Evolutionary conservation across 2,888 invertebrate species (phyloP).

Genomic region (Pristionchus arcanus): DNA sequence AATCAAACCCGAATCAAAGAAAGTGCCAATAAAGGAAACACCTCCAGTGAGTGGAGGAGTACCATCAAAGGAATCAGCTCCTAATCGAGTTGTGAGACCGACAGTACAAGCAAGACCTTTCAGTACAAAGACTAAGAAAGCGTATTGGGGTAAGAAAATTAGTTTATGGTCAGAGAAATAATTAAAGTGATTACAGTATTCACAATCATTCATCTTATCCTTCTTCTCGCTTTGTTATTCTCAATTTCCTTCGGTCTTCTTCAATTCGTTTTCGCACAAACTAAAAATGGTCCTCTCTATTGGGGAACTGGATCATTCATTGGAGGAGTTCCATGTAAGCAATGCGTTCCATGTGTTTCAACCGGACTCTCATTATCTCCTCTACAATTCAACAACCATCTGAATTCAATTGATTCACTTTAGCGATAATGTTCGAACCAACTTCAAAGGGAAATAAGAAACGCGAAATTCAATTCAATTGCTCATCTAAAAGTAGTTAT

Average conservation of each 20-base stretch:
- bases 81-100: conserved; percentile 22
- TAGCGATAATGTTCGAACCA: conserved; percentile 25
- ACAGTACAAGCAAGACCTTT: conserved; percentile 11
- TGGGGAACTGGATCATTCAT: conserved; percentile 62
- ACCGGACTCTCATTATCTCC: no score
- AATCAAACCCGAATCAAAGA: not conserved
- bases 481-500: not conserved
- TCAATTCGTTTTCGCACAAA: conserved; percentile 57
- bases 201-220: conserved; percentile 59
- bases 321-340: conserved; percentile 61
- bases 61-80: conserved; percentile 44
- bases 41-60: conserved; percentile 32
- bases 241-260: conserved; percentile 56
- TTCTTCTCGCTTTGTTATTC: conserved; percentile 59
- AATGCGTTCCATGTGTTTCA: no score
- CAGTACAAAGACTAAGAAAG: conserved; percentile 11
- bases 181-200: conserved; percentile 56
- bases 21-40: conserved; percentile 40
- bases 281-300: conserved; percentile 60
- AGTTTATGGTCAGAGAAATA: not conserved
- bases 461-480: not conserved
- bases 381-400: not conserved
- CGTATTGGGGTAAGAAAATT: conserved; percentile 40
- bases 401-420: not conserved
- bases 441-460: not conserved